phyloP scores from a whole-genome alignment of 37 sponge, comb jelly and placozoan genomes.

The Tethya wilhelma region DNA sequence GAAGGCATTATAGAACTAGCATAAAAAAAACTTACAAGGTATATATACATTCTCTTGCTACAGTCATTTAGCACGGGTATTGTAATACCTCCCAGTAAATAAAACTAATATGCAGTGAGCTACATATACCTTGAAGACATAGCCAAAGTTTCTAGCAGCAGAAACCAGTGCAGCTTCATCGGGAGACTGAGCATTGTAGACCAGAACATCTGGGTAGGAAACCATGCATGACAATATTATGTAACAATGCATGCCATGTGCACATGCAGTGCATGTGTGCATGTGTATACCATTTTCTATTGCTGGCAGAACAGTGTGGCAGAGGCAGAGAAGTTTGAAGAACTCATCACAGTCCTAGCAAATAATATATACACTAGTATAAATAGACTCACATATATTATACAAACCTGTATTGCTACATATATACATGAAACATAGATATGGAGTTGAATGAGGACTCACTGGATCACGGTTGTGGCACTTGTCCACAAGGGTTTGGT shows the following conservation, averaged over 20 bases:
- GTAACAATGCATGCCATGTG: background rate
- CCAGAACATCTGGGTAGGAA: slow-evolving; percentile 56
- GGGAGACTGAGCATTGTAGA: slow-evolving; percentile 97
- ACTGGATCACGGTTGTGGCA: slow-evolving; percentile 46
- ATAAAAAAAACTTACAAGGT: too few species aligned
- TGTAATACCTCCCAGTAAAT: background rate
- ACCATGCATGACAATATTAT: background rate
- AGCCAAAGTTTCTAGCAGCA: slow-evolving; percentile 97
- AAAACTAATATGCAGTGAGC: background rate
- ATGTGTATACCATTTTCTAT: slow-evolving; percentile 51
- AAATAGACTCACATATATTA: background rate
- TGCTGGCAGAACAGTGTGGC: slow-evolving; percentile 92
- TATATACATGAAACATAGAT: background rate
- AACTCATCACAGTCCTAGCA: slow-evolving; percentile 71
- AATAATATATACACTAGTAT: background rate
- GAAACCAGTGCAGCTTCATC: slow-evolving; percentile 97
- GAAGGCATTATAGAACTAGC: too few species aligned
- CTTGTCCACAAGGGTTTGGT: slow-evolving; percentile 64
- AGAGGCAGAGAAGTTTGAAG: slow-evolving; percentile 85
- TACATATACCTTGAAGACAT: slow-evolving; percentile 88
- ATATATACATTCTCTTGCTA: too few species aligned
- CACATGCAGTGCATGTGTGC: too few species aligned
- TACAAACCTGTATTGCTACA: background rate
- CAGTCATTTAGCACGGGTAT: background rate
- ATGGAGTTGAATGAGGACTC: background rate